These are phyloP conservation scores for Scolopax bukidnonensis DNA, from an alignment of 2,797 vertebrate genomes.

Conservation along the genomic window DNA sequence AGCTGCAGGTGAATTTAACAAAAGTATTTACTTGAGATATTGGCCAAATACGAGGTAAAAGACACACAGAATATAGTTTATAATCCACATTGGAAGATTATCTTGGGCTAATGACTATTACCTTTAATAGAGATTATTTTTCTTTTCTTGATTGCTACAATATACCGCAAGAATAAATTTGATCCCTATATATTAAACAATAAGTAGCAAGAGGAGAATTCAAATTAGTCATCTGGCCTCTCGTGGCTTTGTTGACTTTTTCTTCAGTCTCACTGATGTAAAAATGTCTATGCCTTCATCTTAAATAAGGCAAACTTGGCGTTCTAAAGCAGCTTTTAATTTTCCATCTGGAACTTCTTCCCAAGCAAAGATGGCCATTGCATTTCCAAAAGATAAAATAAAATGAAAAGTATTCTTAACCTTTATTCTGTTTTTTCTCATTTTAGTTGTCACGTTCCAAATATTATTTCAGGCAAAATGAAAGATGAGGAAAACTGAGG, in stretches of 20 bases:
- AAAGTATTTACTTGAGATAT: neutral
- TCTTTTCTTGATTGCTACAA: neutral
- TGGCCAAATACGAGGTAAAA: neutral
- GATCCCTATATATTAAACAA: neutral
- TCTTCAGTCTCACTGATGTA: neutral
- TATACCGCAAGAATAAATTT: neutral
- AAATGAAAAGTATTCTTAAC: neutral
- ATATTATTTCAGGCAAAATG: neutral
- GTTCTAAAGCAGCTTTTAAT: neutral
- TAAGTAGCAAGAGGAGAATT: neutral
- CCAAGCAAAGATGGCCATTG: neutral
- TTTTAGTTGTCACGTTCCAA: neutral
- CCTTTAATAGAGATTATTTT: neutral
- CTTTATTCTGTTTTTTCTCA: neutral
- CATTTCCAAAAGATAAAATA: neutral
- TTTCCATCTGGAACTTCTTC: slow-evolving; percentile 1
- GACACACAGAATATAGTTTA: neutral
- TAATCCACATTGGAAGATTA: neutral
- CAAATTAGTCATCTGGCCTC: neutral
- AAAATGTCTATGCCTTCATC: neutral
- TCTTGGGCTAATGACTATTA: neutral
- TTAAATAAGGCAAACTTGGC: neutral
- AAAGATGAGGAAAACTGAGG: neutral
- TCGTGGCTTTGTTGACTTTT: neutral
- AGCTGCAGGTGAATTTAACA: neutral